A percentile compares a stretch with the other conserved stretches of the same genome.
Conservation (phyloP, 2,888 invertebrate species). For the Vanessa cardui region DNA sequence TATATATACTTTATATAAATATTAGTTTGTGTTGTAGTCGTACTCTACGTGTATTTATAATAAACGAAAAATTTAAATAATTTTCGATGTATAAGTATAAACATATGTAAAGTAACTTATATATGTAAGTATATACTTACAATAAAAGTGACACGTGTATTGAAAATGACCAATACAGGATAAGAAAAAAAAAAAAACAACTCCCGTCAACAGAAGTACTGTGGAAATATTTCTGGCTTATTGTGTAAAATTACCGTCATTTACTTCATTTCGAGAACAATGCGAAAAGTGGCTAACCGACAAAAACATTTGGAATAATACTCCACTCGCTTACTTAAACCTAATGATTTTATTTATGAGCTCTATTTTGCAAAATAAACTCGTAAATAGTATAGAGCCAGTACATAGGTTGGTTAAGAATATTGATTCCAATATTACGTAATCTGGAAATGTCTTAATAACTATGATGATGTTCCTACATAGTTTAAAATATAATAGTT, state of each 20-base stretch:
- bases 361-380: not conserved
- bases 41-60: too few relatives aligned
- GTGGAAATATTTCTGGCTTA: constrained; percentile 64
- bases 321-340: constrained; percentile 20
- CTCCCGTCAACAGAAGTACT: constrained; percentile 52
- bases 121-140: too few relatives aligned
- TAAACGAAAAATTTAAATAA: too few relatives aligned
- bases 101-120: too few relatives aligned
- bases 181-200: not conserved
- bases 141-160: not conserved
- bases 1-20: too few relatives aligned
- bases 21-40: too few relatives aligned
- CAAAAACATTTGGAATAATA: constrained; percentile 34
- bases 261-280: constrained; percentile 56
- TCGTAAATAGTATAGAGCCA: not conserved
- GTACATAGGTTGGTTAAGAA: not conserved
- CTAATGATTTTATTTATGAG: constrained; percentile 19
- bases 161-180: too few relatives aligned
- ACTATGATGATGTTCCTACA: too few relatives aligned
- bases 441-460: not conserved
- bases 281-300: constrained; percentile 42
- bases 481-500: too few relatives aligned
- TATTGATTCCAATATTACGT: not conserved
- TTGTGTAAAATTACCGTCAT: constrained; percentile 62
- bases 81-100: too few relatives aligned